A percentile compares a stretch with the other conserved stretches of the same genome.
phyloP scores from a whole-genome alignment of 2,113 vertebrate genomes.

The Columba janthina region DNA sequence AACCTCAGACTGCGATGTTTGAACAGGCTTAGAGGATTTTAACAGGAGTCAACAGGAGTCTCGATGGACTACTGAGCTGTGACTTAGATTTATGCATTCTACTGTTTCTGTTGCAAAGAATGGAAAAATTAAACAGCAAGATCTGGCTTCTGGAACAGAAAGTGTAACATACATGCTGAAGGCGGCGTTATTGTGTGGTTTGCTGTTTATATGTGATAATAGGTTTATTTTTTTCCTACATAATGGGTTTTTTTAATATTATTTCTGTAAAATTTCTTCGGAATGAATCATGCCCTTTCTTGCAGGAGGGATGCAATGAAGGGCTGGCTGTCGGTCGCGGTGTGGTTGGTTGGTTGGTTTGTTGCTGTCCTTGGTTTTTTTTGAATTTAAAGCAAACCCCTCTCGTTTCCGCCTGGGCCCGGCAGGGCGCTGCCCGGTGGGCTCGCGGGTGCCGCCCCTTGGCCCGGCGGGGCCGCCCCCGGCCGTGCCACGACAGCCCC shows the following conservation, averaged over 20 bases:
- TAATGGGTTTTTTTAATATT: not conserved
- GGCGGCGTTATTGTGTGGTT: not conserved
- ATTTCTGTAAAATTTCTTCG: not conserved
- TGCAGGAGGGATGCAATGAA: not conserved
- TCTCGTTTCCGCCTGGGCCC: too few relatives aligned
- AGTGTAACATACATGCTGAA: not conserved
- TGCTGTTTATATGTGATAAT: accelerated
- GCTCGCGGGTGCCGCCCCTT: too few relatives aligned
- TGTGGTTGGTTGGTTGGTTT: too few relatives aligned
- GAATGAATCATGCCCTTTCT: not conserved
- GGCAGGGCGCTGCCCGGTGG: not conserved
- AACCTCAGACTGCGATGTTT: not conserved
- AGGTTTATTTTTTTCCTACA: not conserved
- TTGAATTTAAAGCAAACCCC: too few relatives aligned
- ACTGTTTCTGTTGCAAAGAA: not conserved
- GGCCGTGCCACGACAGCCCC: not conserved
- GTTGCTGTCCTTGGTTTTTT: too few relatives aligned
- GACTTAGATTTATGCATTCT: not conserved
- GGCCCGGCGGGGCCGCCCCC: not conserved
- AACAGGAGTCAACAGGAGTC: not conserved
- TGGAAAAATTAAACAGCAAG: not conserved
- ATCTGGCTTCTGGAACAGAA: not conserved
- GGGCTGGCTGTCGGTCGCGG: too few relatives aligned
- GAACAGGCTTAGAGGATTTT: not conserved
- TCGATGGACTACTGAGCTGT: not conserved